phyloP scores from a whole-genome alignment of 2,113 vertebrate genomes.

The Salminus brasiliensis region DNA sequence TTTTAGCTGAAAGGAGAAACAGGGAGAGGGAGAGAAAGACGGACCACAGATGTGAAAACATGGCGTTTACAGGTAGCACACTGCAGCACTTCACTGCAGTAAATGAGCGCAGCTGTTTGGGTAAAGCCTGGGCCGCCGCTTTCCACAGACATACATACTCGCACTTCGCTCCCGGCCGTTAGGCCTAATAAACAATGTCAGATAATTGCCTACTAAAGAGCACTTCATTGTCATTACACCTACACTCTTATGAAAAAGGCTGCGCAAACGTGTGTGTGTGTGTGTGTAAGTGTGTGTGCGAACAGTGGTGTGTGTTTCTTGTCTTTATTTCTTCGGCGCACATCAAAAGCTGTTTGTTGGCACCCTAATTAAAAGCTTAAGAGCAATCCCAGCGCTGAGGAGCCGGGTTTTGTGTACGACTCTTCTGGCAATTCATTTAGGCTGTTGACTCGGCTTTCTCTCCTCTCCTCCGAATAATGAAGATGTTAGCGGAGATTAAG shows the following conservation, averaged over 20 bases:
- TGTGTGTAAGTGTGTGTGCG: constrained; percentile 9
- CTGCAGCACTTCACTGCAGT: neutral
- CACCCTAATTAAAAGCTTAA: constrained; percentile 76
- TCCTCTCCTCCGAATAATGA: constrained; percentile 78
- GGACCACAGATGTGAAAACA: constrained; percentile 7
- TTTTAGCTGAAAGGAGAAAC: constrained; percentile 91
- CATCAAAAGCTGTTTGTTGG: constrained; percentile 57
- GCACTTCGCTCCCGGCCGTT: neutral
- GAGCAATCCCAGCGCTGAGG: constrained; percentile 70
- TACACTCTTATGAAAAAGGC: constrained; percentile 6
- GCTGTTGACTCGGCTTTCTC: constrained; percentile 61
- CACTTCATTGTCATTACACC: constrained; percentile 23
- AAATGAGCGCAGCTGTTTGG: neutral
- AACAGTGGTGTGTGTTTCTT: constrained; percentile 17
- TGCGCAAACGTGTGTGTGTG: neutral
- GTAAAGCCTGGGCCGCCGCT: neutral
- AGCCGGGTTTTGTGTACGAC: constrained; percentile 68
- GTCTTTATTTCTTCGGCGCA: neutral
- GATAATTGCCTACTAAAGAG: constrained; percentile 21
- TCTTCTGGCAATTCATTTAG: constrained; percentile 70
- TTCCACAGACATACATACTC: neutral
- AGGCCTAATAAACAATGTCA: neutral
- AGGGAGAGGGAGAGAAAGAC: too few relatives aligned
- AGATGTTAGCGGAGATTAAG: constrained; percentile 98
- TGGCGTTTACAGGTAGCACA: neutral